A percentile compares a stretch with the other conserved stretches of the same genome.
Conservation (phyloP, 2,888 invertebrate genomes). For the Yponomeuta malinellus region DNA sequence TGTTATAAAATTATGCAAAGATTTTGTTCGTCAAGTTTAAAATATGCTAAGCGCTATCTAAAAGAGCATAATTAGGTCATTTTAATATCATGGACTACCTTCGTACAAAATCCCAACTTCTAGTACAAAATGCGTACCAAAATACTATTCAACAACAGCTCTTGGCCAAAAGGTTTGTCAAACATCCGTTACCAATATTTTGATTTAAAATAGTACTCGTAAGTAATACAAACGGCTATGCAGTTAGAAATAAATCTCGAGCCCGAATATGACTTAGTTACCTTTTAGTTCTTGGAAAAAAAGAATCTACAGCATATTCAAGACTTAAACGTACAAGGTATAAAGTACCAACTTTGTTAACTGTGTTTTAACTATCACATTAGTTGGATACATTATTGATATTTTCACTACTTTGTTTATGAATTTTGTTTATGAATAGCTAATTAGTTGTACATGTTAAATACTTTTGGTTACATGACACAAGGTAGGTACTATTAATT, state of each 20-base stretch:
- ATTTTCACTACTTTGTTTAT: neutral
- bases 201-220: neutral
- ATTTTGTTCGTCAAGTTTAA: neutral
- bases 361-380: neutral
- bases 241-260: neutral
- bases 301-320: neutral
- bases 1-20: neutral
- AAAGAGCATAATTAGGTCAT: neutral
- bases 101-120: neutral
- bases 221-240: neutral
- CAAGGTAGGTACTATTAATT: neutral
- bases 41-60: neutral
- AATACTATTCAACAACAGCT: conserved; percentile 5
- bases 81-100: neutral
- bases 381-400: neutral
- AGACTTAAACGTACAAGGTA: neutral
- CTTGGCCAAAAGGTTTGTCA: neutral
- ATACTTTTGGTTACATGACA: neutral
- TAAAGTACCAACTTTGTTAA: neutral
- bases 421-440: neutral
- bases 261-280: neutral
- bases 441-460: conserved; percentile 1
- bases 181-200: neutral
- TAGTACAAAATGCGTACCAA: conserved; percentile 6
- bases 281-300: neutral